Conservation (phyloP, 2,113 vertebrate species). For the Salminus brasiliensis region DNA sequence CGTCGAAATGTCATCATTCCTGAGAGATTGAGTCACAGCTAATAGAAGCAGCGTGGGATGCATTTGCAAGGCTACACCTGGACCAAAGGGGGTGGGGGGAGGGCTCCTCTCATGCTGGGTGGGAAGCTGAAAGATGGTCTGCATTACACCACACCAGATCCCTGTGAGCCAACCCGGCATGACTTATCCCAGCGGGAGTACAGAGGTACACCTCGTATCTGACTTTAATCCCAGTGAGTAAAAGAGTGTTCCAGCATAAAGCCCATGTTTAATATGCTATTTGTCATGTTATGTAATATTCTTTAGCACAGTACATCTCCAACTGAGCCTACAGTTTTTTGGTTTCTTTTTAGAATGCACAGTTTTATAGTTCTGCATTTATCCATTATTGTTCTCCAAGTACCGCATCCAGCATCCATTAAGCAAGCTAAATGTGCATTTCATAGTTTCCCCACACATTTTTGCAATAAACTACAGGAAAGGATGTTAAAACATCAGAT, state of each 20-base stretch:
- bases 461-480: no score
- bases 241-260: background rate
- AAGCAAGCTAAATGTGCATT: no score
- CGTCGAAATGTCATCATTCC: conserved; percentile 66
- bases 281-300: background rate
- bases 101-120: conserved; percentile 37
- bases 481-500: no score
- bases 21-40: conserved; percentile 63
- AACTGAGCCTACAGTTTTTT: background rate
- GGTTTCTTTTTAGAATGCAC: no score
- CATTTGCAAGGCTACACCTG: conserved; percentile 37
- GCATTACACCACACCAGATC: background rate
- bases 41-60: conserved; percentile 69
- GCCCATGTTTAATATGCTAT: background rate
- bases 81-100: background rate
- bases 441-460: no score
- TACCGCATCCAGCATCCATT: no score
- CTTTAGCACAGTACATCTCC: background rate
- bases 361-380: background rate
- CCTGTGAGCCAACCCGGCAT: background rate
- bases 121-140: conserved; percentile 4
- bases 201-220: background rate
- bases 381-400: no score
- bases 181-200: background rate
- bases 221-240: background rate